phyloP scores from a whole-genome alignment of 2,888 invertebrate species.

The Gibbula magus region DNA sequence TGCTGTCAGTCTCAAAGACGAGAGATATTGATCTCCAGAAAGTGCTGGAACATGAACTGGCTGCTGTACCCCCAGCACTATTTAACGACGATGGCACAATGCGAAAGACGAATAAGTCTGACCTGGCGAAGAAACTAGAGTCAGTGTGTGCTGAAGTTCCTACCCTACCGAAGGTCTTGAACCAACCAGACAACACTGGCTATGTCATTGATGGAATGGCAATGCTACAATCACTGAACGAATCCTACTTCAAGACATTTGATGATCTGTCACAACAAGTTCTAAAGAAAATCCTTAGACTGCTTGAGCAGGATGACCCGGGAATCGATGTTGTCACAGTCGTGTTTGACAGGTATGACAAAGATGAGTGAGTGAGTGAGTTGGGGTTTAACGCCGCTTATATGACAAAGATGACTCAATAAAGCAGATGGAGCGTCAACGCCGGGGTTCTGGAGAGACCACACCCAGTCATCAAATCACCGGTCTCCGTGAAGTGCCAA shows the following conservation, averaged over 20 bases:
- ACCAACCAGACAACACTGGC: not conserved
- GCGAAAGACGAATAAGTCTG: conserved; percentile 29
- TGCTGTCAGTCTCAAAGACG: conserved; percentile 30
- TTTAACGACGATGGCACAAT: conserved; percentile 29
- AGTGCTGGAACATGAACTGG: conserved; percentile 26
- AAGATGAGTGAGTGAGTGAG: too few species aligned
- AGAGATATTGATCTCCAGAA: conserved; percentile 20
- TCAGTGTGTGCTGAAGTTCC: conserved; percentile 24
- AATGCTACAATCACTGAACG: conserved; percentile 5
- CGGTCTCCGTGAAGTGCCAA: conserved; percentile 27
- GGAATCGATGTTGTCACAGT: not conserved
- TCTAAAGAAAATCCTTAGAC: not conserved
- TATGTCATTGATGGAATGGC: conserved; percentile 32
- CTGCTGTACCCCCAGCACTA: conserved; percentile 27
- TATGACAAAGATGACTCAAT: conserved; percentile 20
- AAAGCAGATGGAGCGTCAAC: conserved; percentile 20
- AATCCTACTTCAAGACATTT: conserved; percentile 4
- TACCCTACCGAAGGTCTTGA: not conserved
- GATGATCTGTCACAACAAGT: not conserved
- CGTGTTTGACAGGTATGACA: conserved; percentile 34
- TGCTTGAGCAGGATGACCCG: not conserved
- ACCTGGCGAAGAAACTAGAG: conserved; percentile 31
- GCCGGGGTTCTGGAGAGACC: conserved; percentile 15
- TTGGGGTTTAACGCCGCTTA: too few species aligned
- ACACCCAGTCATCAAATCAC: conserved; percentile 21